Percentiles rank a stretch among this genome's conserved stretches.
Evolutionary conservation across 2,888 invertebrate genomes (phyloP).

Genomic region (Therioaphis trifolii): DNA sequence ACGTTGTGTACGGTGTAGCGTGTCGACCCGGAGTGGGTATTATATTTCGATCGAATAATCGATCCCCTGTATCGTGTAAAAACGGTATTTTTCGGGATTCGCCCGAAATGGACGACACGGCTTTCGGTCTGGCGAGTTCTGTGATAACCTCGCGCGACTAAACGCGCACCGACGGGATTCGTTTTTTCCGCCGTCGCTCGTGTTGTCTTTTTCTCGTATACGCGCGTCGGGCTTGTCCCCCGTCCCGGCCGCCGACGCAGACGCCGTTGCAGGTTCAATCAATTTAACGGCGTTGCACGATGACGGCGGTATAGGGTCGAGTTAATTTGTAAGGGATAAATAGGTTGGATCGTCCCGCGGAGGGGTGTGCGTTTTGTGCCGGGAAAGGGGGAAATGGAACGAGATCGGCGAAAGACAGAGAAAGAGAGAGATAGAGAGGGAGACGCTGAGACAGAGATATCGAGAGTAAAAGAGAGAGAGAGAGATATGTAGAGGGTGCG

Average conservation of each 20-base stretch:
- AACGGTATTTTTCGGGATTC: too few species aligned
- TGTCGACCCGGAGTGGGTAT: too few species aligned
- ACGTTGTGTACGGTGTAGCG: too few species aligned
- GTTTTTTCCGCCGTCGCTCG: neutral
- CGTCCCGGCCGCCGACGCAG: neutral
- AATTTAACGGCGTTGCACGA: conserved; percentile 52
- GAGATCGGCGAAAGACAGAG: neutral
- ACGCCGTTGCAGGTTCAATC: conserved; percentile 50
- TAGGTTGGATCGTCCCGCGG: conserved; percentile 53
- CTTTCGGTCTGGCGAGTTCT: neutral
- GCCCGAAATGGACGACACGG: too few species aligned
- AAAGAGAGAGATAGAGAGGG: neutral
- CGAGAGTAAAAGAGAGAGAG: neutral
- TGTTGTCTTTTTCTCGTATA: neutral
- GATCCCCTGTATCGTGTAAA: too few species aligned
- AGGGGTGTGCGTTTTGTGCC: conserved; percentile 5
- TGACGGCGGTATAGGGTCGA: conserved; percentile 51
- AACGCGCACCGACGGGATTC: neutral
- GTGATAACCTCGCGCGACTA: neutral
- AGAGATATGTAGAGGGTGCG: neutral
- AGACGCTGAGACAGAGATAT: neutral
- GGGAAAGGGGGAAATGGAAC: neutral
- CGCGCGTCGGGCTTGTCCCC: conserved; percentile 4
- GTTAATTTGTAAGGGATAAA: conserved; percentile 63
- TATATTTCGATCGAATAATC: too few species aligned